Conservation (phyloP, 2,797 vertebrate genomes). For the Channallabes apus region DNA sequence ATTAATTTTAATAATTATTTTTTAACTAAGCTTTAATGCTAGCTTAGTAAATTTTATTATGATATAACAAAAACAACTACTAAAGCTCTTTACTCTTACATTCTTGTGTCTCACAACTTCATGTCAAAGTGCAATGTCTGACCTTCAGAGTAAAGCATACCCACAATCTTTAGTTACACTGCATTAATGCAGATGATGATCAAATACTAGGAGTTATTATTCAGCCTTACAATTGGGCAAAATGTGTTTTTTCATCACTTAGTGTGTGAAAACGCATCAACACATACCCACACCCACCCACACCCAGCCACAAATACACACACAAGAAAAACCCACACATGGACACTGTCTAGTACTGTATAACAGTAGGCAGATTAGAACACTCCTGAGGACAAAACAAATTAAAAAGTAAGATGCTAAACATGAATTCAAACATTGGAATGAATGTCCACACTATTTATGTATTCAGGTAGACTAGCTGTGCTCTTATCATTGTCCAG, state of each 20-base stretch:
- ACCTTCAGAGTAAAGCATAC: neutral
- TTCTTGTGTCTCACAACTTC: neutral
- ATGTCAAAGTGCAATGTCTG: neutral
- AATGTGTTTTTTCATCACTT: neutral
- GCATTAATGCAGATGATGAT: neutral
- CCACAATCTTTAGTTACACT: neutral
- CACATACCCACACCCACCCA: neutral
- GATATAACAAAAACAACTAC: neutral
- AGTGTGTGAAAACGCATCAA: neutral
- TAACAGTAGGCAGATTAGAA: neutral
- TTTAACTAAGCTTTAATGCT: neutral
- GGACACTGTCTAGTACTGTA: too few species aligned
- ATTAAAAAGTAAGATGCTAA: neutral
- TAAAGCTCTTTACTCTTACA: neutral
- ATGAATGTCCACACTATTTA: neutral
- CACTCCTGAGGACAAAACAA: neutral
- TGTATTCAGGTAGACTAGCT: neutral
- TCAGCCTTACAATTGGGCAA: neutral
- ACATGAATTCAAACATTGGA: neutral
- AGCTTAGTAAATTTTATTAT: neutral
- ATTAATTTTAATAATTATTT: too few species aligned
- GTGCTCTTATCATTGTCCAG: neutral
- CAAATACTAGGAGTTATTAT: neutral
- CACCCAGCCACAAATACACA: neutral
- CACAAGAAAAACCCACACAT: neutral